Base-by-base conservation (phyloP, 2,797 vertebrate species). In the Decapterus maruadsi region DNA sequence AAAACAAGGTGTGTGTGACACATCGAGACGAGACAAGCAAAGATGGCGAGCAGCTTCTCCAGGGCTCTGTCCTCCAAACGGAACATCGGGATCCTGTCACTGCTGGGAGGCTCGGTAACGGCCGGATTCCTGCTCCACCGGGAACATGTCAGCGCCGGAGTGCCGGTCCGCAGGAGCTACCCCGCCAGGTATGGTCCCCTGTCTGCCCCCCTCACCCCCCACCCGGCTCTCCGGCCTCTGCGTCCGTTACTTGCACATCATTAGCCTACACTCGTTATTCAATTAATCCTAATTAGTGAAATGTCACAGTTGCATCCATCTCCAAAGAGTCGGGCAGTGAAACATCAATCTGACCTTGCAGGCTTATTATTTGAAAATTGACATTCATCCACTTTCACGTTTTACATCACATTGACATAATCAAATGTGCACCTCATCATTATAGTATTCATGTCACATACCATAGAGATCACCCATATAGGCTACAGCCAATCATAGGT, bases 31-130 rank as follows among this genome's bases (percentile, higher is more conserved):
- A 38, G n/a, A 38, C 34, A 19, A 38, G 1, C n/a, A 48, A 22
- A 45, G 34, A 77, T 99, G 97, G 96, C 97, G 45, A 95, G 96
- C 93, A 96, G 93, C 80, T 97, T 98, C 93, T 93, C 96, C 5
- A 95, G 96, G 88, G 79, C 96, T 80, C 84, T 97, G 53, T 94
- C 95, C 46, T 87, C 94, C 82, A 96, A 93, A 63, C 94, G 95
- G 1, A 93, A 93, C 45, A 40, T 95, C 34, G 90, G 94, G 31
- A 90, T 98, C 77, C 89, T 98, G 82, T 96, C 97, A 48, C 71
- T 98, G 90, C 93, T 96, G 42, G 97, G 97, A 34, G 97, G 97
- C 1, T 97, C 97, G 2, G 89, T 97, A 9, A 94, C 96, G 6
- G 95, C 95, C 2, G 97, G 96, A 0, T 89, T 96, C 68, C 93